Base-by-base conservation (phyloP, 2,888 invertebrate species). In the Anthophora plumipes region DNA sequence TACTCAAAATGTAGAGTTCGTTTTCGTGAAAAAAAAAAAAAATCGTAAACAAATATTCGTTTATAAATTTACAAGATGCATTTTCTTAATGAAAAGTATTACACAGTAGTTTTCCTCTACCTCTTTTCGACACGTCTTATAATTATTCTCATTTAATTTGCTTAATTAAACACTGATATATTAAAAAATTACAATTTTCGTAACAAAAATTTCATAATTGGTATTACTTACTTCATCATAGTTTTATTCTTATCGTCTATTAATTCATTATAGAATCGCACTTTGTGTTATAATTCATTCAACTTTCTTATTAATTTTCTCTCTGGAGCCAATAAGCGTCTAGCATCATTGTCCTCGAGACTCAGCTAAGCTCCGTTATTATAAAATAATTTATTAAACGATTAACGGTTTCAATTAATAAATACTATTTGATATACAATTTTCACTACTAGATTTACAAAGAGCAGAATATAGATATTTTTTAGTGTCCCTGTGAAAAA, bases 281-380 rank as follows among this genome's bases (percentile, higher is more conserved):
- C 90, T 92, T 92, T 86, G 91, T 91, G 89, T 91, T 84, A 84
- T 85, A n/a, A 86, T 84, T 79, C 80, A 77, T 82, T 88, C 52
- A 85, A 85, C 83, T 85, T 87, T 84, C 84, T 85, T 85, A 84
- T 83, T 81, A 83, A 88, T 88, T 87, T n/a, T 88, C 74, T 79
- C 69, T 77, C 73, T 83, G 87, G 90, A 92, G 91, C 91, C 87
- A 89, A 88, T 91, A 92, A 92, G 92, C 92, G 92, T 91, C 90
- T 91, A 91, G 91, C 91, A 81, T 91, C 91, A 91, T 91, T 72
- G 91, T 90, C 90, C 76, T 76, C 54, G 61, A 63, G 90, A 90
- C 91, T 91, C 91, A 70, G 90, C 90, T 86, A 90, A 87, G 88
- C 90, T 89, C 89, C 86, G 43, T 82, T 77, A 69, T 82, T 80